phyloP scores from a whole-genome alignment of 2,888 invertebrate species.

The Asteroscopus sphinx region DNA sequence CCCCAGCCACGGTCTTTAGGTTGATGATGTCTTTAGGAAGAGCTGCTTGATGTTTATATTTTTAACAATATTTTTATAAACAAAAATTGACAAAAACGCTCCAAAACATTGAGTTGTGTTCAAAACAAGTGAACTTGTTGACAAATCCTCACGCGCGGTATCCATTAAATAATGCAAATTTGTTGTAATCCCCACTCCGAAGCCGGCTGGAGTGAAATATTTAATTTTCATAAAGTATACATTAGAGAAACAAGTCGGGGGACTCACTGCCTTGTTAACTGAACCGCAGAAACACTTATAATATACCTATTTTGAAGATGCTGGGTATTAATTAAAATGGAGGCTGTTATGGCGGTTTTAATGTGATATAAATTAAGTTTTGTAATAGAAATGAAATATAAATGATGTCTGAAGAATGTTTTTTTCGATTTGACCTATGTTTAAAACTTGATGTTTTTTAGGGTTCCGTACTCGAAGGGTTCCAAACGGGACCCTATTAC shows the following conservation, averaged over 20 bases:
- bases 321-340: slow-evolving; percentile 47
- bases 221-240: slow-evolving; percentile 90
- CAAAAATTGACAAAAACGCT: slow-evolving; percentile 70
- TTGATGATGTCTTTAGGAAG: too few species aligned
- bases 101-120: slow-evolving; percentile 64
- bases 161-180: slow-evolving; percentile 90
- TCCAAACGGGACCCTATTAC: too few species aligned
- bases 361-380: slow-evolving; percentile 37
- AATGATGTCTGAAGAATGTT: not conserved
- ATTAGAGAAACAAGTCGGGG: slow-evolving; percentile 78
- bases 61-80: not conserved
- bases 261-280: slow-evolving; percentile 63
- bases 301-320: slow-evolving; percentile 51
- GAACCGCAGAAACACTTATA: slow-evolving; percentile 57
- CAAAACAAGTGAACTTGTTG: slow-evolving; percentile 76
- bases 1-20: too few species aligned
- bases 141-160: slow-evolving; percentile 87
- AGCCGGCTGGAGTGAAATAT: slow-evolving; percentile 84
- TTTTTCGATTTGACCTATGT: too few species aligned
- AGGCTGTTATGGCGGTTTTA: slow-evolving; percentile 34
- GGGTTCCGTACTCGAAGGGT: too few species aligned
- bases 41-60: not conserved
- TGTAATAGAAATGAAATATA: slow-evolving; percentile 22
- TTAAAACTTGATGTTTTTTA: too few species aligned
- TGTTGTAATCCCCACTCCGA: slow-evolving; percentile 85